These are phyloP conservation scores for Phorcus lineatus DNA, from an alignment of 2,888 invertebrate species.

Conservation along the genomic window DNA sequence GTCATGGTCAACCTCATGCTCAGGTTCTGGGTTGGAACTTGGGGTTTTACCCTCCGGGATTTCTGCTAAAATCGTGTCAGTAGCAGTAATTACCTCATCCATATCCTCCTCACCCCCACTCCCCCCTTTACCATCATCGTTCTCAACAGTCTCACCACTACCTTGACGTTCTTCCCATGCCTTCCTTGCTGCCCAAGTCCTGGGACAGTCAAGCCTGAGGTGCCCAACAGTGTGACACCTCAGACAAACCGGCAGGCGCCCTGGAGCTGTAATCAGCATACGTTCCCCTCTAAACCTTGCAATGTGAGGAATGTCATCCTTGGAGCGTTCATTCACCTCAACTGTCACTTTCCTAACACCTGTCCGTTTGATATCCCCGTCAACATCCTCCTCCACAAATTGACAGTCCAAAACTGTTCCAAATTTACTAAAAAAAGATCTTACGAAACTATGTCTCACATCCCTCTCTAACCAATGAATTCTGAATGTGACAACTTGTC, in stretches of 20 bases:
- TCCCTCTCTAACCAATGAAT: neutral
- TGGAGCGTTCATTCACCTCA: neutral
- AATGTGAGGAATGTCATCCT: neutral
- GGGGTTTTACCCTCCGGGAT: too few species aligned
- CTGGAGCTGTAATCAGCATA: neutral
- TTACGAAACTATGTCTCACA: neutral
- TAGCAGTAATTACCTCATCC: neutral
- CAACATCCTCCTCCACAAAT: neutral
- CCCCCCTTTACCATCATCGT: too few species aligned
- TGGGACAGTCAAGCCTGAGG: neutral
- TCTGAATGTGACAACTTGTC: neutral
- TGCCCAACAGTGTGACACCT: neutral
- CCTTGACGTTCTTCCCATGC: too few species aligned
- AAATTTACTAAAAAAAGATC: neutral
- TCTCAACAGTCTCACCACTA: too few species aligned
- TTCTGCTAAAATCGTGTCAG: too few species aligned
- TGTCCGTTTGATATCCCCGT: neutral
- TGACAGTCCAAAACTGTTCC: neutral
- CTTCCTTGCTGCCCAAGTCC: neutral
- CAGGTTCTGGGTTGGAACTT: too few species aligned
- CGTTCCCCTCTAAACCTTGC: neutral
- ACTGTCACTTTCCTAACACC: neutral
- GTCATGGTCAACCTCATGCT: too few species aligned
- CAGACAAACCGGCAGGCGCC: neutral
- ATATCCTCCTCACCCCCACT: neutral